Evolutionary conservation across 1,140 invertebrate genomes (phyloP), one percentile per base, ranked within the genome.

Genomic region (Nephotettix cincticeps): DNA sequence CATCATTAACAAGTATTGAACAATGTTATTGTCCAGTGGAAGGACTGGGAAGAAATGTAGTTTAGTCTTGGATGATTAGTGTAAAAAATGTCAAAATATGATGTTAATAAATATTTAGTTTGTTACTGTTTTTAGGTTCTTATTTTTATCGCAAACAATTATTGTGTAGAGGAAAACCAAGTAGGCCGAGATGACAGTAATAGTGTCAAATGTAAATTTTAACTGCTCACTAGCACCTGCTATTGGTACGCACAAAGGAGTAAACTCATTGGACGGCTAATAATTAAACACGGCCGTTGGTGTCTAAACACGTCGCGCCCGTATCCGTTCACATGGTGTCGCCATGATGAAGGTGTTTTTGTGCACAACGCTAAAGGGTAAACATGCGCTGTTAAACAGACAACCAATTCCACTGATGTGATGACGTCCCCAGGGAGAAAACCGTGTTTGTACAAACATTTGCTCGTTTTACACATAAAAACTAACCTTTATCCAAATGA

Each of bases 351-450:
- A 17, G 14, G 21, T 51, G 47, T 17, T 21, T 19, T 19, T 51
- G 21, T 19, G 21, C 14, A 9, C 6, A 3, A n/a, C 14, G 4
- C 21, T 19, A 4, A 4, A 51, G 3, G 14, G 47, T 51, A 51
- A 51, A 51, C 47, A 51, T 17, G 14, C 47, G 21, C 47, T 51
- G 47, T 51, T 51, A 51, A 51, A 51, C 14, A 19, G 47, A 51
- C 47, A 51, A 36, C 47, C 47, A 51, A 51, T 51, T 51, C n/a
- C 47, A n/a, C 47, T 51, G 47, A 51, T 51, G 47, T 51, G 47
- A 51, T 21, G 47, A 51, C 14, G 14, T 9, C 47, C 47, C 47
- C n/a, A 4, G 47, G 47, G 47, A 51, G 47, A 51, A 51, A 19
- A 21, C 47, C 21, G 14, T 21, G 47, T 51, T 51, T 51, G 47